These are phyloP conservation scores for Sitobion miscanthi DNA, from an alignment of 1,140 invertebrate genomes.

Conservation along the genomic window DNA sequence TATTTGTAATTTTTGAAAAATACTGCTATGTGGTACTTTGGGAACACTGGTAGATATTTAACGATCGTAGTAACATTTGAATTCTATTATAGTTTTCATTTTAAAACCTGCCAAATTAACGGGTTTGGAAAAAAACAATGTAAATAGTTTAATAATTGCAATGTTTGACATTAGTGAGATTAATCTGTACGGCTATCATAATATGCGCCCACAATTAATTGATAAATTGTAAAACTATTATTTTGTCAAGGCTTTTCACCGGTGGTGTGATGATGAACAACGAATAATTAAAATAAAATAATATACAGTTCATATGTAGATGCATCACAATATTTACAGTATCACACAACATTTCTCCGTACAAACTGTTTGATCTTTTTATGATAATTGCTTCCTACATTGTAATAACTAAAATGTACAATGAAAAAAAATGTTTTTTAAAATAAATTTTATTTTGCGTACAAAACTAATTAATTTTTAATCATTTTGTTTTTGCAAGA, in stretches of 20 bases:
- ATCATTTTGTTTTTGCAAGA: neutral
- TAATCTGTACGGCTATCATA: neutral
- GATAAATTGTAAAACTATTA: neutral
- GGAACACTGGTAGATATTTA: neutral
- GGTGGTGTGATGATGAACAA: neutral
- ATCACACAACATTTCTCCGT: neutral
- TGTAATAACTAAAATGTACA: neutral
- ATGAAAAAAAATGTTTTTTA: neutral
- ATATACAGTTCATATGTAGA: neutral
- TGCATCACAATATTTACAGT: neutral
- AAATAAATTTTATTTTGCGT: neutral
- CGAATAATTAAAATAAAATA: neutral
- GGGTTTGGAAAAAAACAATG: too few species aligned
- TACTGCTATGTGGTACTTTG: neutral
- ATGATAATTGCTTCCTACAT: neutral
- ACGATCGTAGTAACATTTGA: too few species aligned
- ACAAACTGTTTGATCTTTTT: neutral
- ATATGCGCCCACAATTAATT: neutral
- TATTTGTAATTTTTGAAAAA: neutral
- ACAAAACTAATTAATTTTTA: neutral
- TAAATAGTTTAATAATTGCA: too few species aligned
- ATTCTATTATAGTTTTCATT: too few species aligned
- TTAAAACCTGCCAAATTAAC: too few species aligned
- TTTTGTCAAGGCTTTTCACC: neutral
- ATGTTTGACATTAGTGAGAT: neutral